Conservation (phyloP, 1,140 invertebrate species). For the Formica selysi region DNA sequence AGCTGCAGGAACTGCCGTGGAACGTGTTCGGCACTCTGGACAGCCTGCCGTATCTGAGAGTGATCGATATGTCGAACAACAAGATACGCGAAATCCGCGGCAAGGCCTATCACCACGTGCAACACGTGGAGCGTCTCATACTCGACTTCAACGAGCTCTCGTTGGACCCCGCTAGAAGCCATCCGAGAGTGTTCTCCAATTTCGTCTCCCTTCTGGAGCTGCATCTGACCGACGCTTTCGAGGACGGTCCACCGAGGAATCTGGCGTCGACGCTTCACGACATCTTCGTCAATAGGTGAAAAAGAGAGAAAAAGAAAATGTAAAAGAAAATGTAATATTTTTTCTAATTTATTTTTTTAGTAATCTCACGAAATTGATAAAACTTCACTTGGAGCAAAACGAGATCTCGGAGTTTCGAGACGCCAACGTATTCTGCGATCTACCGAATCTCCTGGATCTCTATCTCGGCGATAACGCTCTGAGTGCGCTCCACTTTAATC, state of each 20-base stretch:
- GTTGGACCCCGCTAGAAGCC: slow-evolving; percentile 87
- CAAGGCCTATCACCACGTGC: slow-evolving; percentile 92
- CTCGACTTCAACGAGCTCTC: slow-evolving; percentile 92
- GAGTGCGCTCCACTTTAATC: slow-evolving; percentile 89
- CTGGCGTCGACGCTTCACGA: slow-evolving; percentile 90
- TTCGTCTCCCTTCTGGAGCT: slow-evolving; percentile 91
- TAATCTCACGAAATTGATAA: slow-evolving; percentile 89
- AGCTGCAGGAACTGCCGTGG: slow-evolving; percentile 88
- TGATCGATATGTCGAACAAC: slow-evolving; percentile 93
- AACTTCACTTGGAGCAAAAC: slow-evolving; percentile 93
- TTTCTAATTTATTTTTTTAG: slow-evolving; percentile 73
- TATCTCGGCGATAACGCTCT: slow-evolving; percentile 90
- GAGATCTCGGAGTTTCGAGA: slow-evolving; percentile 91
- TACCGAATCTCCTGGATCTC: slow-evolving; percentile 89
- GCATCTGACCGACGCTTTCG: slow-evolving; percentile 92
- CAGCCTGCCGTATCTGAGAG: slow-evolving; percentile 87
- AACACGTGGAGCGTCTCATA: slow-evolving; percentile 90
- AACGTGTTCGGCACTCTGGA: slow-evolving; percentile 91
- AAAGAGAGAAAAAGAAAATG: too few species aligned
- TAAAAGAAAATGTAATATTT: background rate
- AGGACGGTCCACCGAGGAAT: slow-evolving; percentile 88
- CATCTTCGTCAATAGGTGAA: slow-evolving; percentile 90
- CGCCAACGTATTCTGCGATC: slow-evolving; percentile 90
- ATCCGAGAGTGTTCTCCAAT: slow-evolving; percentile 93
- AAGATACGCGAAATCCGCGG: slow-evolving; percentile 91